A percentile compares a stretch with the other conserved stretches of the same genome.
Evolutionary conservation across 2,113 vertebrate genomes (phyloP).

Genomic region (Prunella himalayana): DNA sequence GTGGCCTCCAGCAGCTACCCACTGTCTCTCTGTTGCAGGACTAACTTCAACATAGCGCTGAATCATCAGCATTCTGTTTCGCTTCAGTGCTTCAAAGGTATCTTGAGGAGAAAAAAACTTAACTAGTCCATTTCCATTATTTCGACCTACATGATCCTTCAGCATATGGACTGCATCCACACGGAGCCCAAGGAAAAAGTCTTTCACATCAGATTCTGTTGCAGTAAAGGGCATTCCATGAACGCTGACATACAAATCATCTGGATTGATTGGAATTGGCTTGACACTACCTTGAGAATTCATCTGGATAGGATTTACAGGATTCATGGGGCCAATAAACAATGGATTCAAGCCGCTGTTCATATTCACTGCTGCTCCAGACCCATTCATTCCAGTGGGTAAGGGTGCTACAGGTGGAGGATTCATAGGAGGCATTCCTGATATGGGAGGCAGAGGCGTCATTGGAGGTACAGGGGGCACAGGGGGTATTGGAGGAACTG

Average conservation of each 20-base stretch:
- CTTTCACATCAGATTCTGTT: constrained; percentile 88
- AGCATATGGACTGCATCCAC: constrained; percentile 87
- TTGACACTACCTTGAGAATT: constrained; percentile 90
- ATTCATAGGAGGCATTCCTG: constrained; percentile 90
- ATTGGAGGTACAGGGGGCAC: constrained; percentile 89
- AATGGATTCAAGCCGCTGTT: constrained; percentile 85
- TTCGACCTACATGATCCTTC: constrained; percentile 89
- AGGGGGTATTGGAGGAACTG: constrained; percentile 85
- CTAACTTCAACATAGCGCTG: constrained; percentile 93
- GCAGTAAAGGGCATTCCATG: constrained; percentile 93
- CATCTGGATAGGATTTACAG: constrained; percentile 83
- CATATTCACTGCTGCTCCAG: constrained; percentile 82
- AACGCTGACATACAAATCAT: constrained; percentile 89
- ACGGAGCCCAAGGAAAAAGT: constrained; percentile 92
- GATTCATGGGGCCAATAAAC: constrained; percentile 88
- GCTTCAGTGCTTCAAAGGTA: constrained; percentile 92
- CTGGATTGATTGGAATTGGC: constrained; percentile 83
- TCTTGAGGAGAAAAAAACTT: constrained; percentile 96
- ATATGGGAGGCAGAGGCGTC: constrained; percentile 88
- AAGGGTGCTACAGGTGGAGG: constrained; percentile 89
- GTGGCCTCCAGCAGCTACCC: constrained; percentile 83
- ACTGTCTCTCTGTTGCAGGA: constrained; percentile 92
- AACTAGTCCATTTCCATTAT: constrained; percentile 89
- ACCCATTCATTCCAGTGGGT: constrained; percentile 84
- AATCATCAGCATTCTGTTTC: constrained; percentile 92